phyloP scores from a whole-genome alignment of 2,113 vertebrate genomes.

The Myodes glareolus region DNA sequence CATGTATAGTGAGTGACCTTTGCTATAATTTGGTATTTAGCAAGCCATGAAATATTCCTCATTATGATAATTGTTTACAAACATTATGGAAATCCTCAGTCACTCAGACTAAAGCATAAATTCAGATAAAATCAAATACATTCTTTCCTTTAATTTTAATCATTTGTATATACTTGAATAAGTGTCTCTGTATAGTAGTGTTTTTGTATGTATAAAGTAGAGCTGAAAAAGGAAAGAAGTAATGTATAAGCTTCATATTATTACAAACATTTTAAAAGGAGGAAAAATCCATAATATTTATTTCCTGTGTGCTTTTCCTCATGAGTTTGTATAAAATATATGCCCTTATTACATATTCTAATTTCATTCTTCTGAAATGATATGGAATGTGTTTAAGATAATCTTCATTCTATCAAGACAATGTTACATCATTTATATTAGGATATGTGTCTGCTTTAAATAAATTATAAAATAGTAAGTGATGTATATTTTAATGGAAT shows the following conservation, averaged over 20 bases:
- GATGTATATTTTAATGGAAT: neutral
- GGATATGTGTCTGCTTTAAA: conserved; percentile 1
- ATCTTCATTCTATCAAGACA: conserved; percentile 10
- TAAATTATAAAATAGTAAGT: conserved; percentile 44
- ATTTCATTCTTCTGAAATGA: neutral
- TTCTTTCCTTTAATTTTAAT: neutral
- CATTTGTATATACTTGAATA: neutral
- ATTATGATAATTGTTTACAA: neutral
- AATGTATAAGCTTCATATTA: neutral
- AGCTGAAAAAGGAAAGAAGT: neutral
- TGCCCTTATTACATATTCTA: neutral
- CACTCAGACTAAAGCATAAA: neutral
- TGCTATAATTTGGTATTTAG: neutral
- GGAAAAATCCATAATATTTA: neutral
- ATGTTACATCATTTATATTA: conserved; percentile 14
- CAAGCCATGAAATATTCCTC: neutral
- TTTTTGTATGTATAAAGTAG: neutral
- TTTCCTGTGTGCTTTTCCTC: conserved; percentile 16
- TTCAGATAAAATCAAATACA: neutral
- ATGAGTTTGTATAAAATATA: conserved; percentile 31
- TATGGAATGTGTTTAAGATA: conserved; percentile 3
- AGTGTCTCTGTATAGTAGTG: neutral
- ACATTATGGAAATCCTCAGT: neutral
- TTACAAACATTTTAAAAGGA: neutral
- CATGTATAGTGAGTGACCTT: neutral